A percentile compares a stretch with the other conserved stretches of the same genome.
Evolutionary conservation across 1,140 invertebrate genomes (phyloP).

Genomic region (Drosophila watanabei): DNA sequence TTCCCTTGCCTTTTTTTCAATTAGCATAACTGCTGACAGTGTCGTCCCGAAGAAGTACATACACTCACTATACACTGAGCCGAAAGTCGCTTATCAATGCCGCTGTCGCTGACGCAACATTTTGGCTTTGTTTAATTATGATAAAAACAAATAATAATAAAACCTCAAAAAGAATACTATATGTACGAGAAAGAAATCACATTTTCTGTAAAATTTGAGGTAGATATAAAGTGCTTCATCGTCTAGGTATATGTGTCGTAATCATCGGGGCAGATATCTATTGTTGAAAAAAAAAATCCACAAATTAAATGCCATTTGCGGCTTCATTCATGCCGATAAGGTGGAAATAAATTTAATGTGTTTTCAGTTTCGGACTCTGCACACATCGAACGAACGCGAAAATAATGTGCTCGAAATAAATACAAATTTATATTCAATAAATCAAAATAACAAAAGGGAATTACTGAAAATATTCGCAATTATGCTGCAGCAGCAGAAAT

Average conservation of each 20-base stretch:
- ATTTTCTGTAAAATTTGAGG: slow-evolving; percentile 60
- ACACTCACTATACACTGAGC: slow-evolving; percentile 2
- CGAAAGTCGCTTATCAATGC: slow-evolving; percentile 50
- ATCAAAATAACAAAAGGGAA: slow-evolving; percentile 60
- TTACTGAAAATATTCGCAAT: slow-evolving; percentile 9
- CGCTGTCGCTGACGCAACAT: slow-evolving; percentile 61
- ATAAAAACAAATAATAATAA: slow-evolving; percentile 71
- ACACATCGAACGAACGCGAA: slow-evolving; percentile 28
- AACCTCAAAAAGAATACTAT: slow-evolving; percentile 50
- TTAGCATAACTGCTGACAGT: slow-evolving; percentile 37
- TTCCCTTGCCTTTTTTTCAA: slow-evolving; percentile 1
- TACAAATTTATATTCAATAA: slow-evolving; percentile 45
- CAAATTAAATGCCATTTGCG: slow-evolving; percentile 80
- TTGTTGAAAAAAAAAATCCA: slow-evolving; percentile 62
- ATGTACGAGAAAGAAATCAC: slow-evolving; percentile 37
- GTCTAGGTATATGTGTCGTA: slow-evolving; percentile 27
- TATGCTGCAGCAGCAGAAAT: slow-evolving; percentile 50
- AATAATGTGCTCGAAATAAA: slow-evolving; percentile 26
- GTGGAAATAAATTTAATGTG: slow-evolving; percentile 71
- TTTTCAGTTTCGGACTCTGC: slow-evolving; percentile 58
- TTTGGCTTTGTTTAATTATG: slow-evolving; percentile 74
- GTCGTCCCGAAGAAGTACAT: slow-evolving; percentile 6
- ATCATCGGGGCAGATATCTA: slow-evolving; percentile 68
- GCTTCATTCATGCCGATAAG: slow-evolving; percentile 80
- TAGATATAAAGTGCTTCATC: slow-evolving; percentile 35